Conservation (phyloP, 2,888 invertebrate genomes). For the Bellardia pandia region DNA sequence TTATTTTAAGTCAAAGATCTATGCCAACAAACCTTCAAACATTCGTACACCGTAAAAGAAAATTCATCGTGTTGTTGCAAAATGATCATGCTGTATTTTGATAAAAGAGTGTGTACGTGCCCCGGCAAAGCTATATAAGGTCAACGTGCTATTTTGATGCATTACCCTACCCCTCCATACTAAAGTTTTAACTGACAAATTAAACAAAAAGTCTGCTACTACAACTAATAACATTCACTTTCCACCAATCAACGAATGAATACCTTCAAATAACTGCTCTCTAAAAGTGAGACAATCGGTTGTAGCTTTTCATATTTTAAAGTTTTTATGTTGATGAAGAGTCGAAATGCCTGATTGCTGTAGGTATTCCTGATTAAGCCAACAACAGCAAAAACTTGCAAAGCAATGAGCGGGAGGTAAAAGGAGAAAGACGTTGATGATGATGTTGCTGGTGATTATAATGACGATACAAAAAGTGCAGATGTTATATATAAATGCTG, state of each 20-base stretch:
- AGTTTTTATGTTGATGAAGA: conserved; percentile 23
- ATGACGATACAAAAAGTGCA: conserved; percentile 48
- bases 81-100: too few relatives aligned
- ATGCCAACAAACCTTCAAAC: too few relatives aligned
- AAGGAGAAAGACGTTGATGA: neutral
- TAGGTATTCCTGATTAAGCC: conserved; percentile 4
- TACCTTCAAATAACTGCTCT: conserved; percentile 33
- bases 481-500: conserved; percentile 51
- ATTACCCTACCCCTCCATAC: too few relatives aligned
- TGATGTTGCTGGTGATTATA: conserved; percentile 38
- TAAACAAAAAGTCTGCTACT: too few relatives aligned
- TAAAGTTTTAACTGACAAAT: too few relatives aligned
- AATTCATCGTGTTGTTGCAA: too few relatives aligned
- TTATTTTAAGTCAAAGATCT: too few relatives aligned
- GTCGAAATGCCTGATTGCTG: conserved; percentile 14
- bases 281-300: conserved; percentile 5
- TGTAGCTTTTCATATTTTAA: conserved; percentile 31
- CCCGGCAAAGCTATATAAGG: too few relatives aligned
- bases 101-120: too few relatives aligned
- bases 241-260: neutral
- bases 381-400: neutral
- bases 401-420: neutral
- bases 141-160: too few relatives aligned
- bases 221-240: neutral
- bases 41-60: too few relatives aligned